phyloP scores from a whole-genome alignment of 2,888 invertebrate species.

The Carterocephalus palaemon region DNA sequence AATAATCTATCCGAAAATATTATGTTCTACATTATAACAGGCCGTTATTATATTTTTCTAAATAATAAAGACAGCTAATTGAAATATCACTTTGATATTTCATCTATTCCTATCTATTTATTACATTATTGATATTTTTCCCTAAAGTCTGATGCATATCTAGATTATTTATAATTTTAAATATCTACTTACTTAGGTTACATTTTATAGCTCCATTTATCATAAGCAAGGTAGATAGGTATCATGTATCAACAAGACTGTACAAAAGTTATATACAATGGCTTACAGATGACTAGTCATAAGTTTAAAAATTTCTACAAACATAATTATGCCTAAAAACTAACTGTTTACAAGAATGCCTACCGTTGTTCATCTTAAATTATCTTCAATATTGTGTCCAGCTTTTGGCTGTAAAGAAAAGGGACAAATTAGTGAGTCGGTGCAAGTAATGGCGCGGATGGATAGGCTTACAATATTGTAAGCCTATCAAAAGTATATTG shows the following conservation, averaged over 20 bases:
- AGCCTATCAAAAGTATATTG: too few species aligned
- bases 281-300: conserved; percentile 34
- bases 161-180: conserved; percentile 7
- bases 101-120: conserved; percentile 26
- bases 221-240: conserved; percentile 55
- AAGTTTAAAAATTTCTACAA: conserved; percentile 41
- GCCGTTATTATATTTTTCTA: conserved; percentile 44
- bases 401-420: conserved; percentile 84
- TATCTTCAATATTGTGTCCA: conserved; percentile 87
- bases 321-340: conserved; percentile 39
- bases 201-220: conserved; percentile 49
- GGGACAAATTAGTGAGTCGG: conserved; percentile 28
- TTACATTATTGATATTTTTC: conserved; percentile 27
- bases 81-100: conserved; percentile 28
- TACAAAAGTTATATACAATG: conserved; percentile 65
- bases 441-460: conserved; percentile 33
- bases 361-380: conserved; percentile 41
- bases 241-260: conserved; percentile 54
- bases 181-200: conserved; percentile 42
- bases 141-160: conserved; percentile 25
- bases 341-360: conserved; percentile 46
- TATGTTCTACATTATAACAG: conserved; percentile 49
- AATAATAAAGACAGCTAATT: conserved; percentile 27
- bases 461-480: conserved; percentile 35
- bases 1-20: conserved; percentile 72